phyloP scores from a whole-genome alignment of 1,140 invertebrate genomes.

The Drosophila melanica region DNA sequence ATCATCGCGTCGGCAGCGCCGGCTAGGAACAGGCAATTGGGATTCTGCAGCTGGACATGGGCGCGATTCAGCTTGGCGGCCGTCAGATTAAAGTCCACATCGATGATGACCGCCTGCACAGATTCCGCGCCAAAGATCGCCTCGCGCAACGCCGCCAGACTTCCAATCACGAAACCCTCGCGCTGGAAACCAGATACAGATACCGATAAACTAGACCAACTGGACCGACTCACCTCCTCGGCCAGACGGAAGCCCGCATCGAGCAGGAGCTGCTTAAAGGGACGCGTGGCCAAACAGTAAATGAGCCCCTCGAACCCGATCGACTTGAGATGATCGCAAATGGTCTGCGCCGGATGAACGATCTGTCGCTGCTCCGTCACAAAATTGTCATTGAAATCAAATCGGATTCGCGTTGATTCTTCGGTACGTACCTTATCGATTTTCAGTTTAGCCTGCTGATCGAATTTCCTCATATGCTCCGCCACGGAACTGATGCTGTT shows the following conservation, averaged over 20 bases:
- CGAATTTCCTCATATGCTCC: slow-evolving; percentile 76
- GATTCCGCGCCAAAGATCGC: slow-evolving; percentile 81
- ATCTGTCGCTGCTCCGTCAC: slow-evolving; percentile 63
- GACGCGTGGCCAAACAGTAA: slow-evolving; percentile 79
- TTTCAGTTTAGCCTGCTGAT: slow-evolving; percentile 23
- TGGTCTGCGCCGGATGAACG: slow-evolving; percentile 82
- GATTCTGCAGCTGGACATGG: slow-evolving; percentile 83
- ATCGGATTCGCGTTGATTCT: not conserved
- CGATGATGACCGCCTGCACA: slow-evolving; percentile 85
- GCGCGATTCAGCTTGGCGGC: slow-evolving; percentile 84
- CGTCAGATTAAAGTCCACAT: slow-evolving; percentile 85
- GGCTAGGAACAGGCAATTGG: slow-evolving; percentile 84
- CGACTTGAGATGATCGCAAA: slow-evolving; percentile 84
- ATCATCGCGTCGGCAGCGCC: slow-evolving; percentile 85
- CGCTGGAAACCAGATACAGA: slow-evolving; percentile 63
- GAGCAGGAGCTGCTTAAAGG: slow-evolving; percentile 70
- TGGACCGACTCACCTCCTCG: slow-evolving; percentile 80
- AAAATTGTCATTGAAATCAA: not conserved
- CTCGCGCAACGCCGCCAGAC: slow-evolving; percentile 73
- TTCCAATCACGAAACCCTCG: slow-evolving; percentile 64
- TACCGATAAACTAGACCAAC: not conserved
- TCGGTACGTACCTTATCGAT: slow-evolving; percentile 33
- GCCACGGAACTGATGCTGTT: slow-evolving; percentile 85
- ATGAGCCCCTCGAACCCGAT: slow-evolving; percentile 84
- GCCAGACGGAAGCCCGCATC: slow-evolving; percentile 83